These are phyloP conservation scores for Carassius auratus DNA, from an alignment of 2,113 vertebrate genomes.

Conservation along the genomic window DNA sequence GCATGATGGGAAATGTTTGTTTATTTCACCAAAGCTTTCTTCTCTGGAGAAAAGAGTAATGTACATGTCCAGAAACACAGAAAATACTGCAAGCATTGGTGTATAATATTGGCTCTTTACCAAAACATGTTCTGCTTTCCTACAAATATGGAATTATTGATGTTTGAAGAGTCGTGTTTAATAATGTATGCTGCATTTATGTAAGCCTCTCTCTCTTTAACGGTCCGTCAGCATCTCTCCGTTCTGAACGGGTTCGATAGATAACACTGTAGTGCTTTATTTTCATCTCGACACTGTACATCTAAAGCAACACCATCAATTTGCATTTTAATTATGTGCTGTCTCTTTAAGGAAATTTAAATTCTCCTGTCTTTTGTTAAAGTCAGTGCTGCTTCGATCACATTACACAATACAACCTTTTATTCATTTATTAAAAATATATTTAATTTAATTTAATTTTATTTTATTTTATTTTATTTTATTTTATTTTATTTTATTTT, in stretches of 20 bases:
- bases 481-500: no score
- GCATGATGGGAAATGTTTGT: conserved; percentile 44
- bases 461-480: no score
- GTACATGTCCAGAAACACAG: not conserved
- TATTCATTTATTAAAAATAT: no score
- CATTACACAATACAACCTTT: no score
- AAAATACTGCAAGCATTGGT: not conserved
- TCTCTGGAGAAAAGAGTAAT: not conserved
- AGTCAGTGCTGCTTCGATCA: no score
- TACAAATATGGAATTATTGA: not conserved
- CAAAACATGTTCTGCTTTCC: not conserved
- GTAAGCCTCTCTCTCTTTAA: not conserved
- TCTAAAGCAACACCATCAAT: not conserved
- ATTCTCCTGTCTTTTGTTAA: not conserved
- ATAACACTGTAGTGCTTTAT: not conserved
- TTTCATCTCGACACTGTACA: not conserved
- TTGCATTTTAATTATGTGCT: conserved; percentile 5
- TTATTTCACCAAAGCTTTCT: not conserved
- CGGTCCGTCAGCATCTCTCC: not conserved
- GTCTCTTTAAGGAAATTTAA: not conserved
- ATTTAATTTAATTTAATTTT: no score
- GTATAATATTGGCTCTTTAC: no score
- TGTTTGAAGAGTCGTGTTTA: not conserved
- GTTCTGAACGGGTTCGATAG: not conserved
- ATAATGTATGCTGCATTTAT: not conserved